Base-by-base conservation (phyloP, 30 jellyfish, hydroid and myxozoan genomes). In the Aurelia sp. region DNA sequence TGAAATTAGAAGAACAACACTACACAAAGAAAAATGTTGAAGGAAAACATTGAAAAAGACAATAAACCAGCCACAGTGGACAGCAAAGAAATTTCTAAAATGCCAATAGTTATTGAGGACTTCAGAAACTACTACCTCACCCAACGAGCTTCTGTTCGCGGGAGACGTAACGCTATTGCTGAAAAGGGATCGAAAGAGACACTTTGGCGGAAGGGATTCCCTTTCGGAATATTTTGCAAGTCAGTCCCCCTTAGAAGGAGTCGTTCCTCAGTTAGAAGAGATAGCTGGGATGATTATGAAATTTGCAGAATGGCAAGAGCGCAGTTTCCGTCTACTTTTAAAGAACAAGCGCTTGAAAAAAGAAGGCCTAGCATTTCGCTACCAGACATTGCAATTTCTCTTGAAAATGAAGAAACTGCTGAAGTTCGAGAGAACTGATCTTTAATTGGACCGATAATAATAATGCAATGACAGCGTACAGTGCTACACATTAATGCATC, bases 281-380 rank as follows among this genome's bases (percentile, higher is more conserved):
- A 81, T 81, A 81, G 91, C 60, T 81, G 91, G 91, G 61, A 57
- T 63, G 91, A 81, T 50, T 33, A 16, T 13, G 91, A 81, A 40
- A 44, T 81, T 8, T 47, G 51, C 31, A 51, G 52, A 21, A 67
- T 81, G 48, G 41, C 53, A 8, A 20, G 77, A 8, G 91, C 91
- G 17, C 91, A 81, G 61, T 81, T 66, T 66, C 77, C 77, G 12
- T 64, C 74, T 5, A 31, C 31, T 13, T 20, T 10, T 8, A 66
- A 40, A 17, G 81, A 80, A 63, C 35, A 6, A 13, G 41, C 31
- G 15, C 18, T 53, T 59, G 69, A 15, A 59, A 59, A 59, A 5
- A 5, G 16, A 12, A 59, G 69, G 6, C 69, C 12, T 7, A 18
- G 33, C 33, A 21, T 59, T n/a, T 59, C 69, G 13, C 13, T 59